Evolutionary conservation across 2,888 invertebrate genomes (phyloP).

Genomic region (Aromia moschata): DNA sequence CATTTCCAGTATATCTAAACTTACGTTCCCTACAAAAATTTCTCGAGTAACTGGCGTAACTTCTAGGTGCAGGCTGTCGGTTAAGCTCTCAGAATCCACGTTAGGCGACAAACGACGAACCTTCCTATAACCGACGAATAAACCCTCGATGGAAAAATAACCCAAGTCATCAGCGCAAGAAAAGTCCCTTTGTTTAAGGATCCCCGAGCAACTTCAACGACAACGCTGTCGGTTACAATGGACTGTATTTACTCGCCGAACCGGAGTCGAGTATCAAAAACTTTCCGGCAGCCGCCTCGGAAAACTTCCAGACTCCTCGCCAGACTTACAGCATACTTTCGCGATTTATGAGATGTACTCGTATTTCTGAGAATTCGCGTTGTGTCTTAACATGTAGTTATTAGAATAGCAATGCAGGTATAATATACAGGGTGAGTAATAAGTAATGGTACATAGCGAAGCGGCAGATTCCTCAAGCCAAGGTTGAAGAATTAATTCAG

Average conservation of each 20-base stretch:
- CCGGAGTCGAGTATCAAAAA: constrained; percentile 44
- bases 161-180: not conserved
- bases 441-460: no score
- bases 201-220: constrained; percentile 8
- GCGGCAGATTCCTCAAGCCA: no score
- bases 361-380: constrained; percentile 21
- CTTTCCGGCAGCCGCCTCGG: constrained; percentile 38
- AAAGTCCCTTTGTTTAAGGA: constrained; percentile 4
- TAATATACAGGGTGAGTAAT: not conserved
- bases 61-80: no score
- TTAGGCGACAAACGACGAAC: no score
- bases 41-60: no score
- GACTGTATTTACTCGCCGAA: constrained; percentile 45
- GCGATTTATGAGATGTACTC: no score
- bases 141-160: not conserved
- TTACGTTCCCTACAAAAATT: no score
- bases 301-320: constrained; percentile 39
- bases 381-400: constrained; percentile 14
- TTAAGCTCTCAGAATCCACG: no score
- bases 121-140: not conserved
- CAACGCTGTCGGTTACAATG: constrained; percentile 20
- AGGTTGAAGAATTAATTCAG: no score
- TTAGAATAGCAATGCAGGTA: constrained; percentile 6
- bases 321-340: constrained; percentile 24
- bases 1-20: no score